A percentile compares a stretch with the other conserved stretches of the same genome.
Conservation (phyloP, 2,797 vertebrate species). For the Pelochelys cantorii region DNA sequence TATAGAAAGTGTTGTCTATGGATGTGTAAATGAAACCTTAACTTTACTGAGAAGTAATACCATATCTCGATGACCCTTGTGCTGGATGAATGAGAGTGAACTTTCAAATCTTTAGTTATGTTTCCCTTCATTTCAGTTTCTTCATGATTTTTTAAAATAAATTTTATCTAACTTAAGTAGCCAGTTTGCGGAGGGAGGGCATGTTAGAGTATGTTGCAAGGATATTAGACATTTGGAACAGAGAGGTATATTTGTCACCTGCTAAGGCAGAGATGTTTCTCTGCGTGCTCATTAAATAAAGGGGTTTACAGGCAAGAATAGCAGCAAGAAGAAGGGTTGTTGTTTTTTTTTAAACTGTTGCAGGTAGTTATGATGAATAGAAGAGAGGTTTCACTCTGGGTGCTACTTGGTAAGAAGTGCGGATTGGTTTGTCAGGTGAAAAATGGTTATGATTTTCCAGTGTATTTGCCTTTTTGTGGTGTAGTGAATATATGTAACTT, state of each 20-base stretch:
- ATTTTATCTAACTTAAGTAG: not conserved
- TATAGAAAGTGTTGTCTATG: not conserved
- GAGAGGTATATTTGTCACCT: not conserved
- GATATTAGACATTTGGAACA: not conserved
- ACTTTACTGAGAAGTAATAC: not conserved
- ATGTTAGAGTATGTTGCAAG: not conserved
- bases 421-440: not conserved
- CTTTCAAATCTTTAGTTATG: not conserved
- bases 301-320: not conserved
- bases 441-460: fast-evolving
- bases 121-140: not conserved
- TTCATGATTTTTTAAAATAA: not conserved
- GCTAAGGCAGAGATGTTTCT: not conserved
- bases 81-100: not conserved
- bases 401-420: not conserved
- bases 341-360: not conserved
- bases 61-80: not conserved
- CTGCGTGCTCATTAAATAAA: not conserved
- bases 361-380: not conserved
- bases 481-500: not conserved
- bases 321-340: not conserved
- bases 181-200: not conserved
- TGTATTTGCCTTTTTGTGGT: not conserved
- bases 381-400: not conserved
- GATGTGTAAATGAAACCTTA: not conserved